Base-by-base conservation (phyloP, 2,888 invertebrate genomes). In the Euclidia mi region DNA sequence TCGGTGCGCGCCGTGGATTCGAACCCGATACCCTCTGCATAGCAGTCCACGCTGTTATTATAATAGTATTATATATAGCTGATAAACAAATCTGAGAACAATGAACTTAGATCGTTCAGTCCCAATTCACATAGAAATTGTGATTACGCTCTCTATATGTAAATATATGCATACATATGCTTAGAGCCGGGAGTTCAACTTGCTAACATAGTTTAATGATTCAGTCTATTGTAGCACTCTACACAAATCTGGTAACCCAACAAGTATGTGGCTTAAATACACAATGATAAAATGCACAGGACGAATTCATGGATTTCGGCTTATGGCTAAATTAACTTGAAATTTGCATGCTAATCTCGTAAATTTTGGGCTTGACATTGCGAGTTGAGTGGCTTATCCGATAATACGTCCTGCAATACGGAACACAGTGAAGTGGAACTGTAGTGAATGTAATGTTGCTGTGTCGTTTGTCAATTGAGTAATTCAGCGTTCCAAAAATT, bases 311-410 rank as follows among this genome's bases (percentile, higher is more conserved):
- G 38, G 46, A 58, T 69, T 70, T 74, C 56, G 64, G 81, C 75
- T 82, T 76, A 79, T 72, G 71, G 78, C 78, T 71, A 81, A 84
- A 85, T 86, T 85, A 85, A 81, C 78, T 84, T 65, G 43, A 68
- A 76, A 85, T 86, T 83, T n/a, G n/a, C n/a, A n/a, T n/a, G n/a
- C n/a, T n/a, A n/a, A n/a, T n/a, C n/a, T n/a, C n/a, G n/a, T n/a
- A n/a, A n/a, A n/a, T n/a, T n/a, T n/a, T n/a, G n/a, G n/a, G n/a
- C n/a, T n/a, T 82, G 74, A 65, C 61, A 67, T 58, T 51, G 49
- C 55, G 53, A 49, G n/a, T n/a, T n/a, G n/a, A n/a, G 55, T 68
- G 38, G 40, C 60, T 56, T 51, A 6, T 10, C 1, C 28, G 15
- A 7, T 20, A 15, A 32, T 10, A 42, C 12, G 29, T 17, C 0